These are phyloP conservation scores for Jacana jacana DNA, from an alignment of 2,113 vertebrate species.

Conservation along the genomic window DNA sequence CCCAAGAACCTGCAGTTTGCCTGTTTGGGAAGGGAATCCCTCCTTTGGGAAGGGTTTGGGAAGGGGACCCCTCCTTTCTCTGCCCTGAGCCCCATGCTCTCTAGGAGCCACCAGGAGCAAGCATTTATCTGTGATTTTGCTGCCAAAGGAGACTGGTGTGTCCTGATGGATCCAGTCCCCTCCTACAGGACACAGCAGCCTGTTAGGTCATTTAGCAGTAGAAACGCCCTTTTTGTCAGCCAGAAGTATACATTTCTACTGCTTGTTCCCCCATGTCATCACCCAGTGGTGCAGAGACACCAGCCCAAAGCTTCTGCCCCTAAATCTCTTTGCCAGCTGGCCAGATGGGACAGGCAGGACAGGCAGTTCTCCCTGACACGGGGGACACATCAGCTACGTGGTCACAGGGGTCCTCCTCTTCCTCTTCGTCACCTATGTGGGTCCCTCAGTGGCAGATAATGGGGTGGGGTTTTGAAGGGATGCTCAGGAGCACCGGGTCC, in stretches of 20 bases:
- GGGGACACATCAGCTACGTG: neutral
- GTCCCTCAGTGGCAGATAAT: fast-evolving
- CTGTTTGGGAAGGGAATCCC: neutral
- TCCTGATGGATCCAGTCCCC: neutral
- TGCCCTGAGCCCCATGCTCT: neutral
- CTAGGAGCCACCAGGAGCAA: neutral
- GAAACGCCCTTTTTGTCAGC: neutral
- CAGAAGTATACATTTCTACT: neutral
- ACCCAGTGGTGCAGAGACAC: neutral
- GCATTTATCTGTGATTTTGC: neutral
- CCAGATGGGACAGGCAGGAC: neutral
- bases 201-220: neutral
- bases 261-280: neutral
- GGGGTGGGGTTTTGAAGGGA: neutral
- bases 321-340: neutral
- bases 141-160: neutral
- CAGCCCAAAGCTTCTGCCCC: neutral
- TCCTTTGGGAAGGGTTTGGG: neutral
- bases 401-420: neutral
- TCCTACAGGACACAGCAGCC: neutral
- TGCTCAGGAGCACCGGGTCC: neutral
- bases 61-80: neutral
- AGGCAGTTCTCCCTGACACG: fast-evolving
- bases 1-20: neutral
- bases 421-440: fast-evolving